Evolutionary conservation across 2,888 invertebrate species (phyloP), one percentile per base, ranked within the genome.

Genomic region (Lacanobia wlatinum): DNA sequence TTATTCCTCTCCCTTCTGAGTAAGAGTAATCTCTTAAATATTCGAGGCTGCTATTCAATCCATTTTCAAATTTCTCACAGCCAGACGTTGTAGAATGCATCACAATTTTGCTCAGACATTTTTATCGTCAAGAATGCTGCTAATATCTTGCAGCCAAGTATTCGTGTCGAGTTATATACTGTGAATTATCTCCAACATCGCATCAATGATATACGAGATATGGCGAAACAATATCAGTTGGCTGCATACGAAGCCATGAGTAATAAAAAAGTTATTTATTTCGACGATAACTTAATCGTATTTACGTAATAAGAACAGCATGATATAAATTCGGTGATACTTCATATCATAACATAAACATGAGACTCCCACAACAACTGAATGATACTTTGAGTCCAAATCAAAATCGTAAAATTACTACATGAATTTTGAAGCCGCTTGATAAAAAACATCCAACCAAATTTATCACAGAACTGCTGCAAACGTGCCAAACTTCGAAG

Each of bases 171-270:
- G 59, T 78, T 56, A 71, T 74, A 66, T 70, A 80, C 69, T 61
- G 71, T 71, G 78, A 85, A 73, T 70, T 78, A 83, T 83, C 74
- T 80, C 56, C 66, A 55, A 50, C 69, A 68, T 67, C 48, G 63
- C 73, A 73, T 70, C 70, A 69, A 70, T 85, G 83, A 83, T 66
- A 69, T 61, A 73, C 69, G 72, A 67, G 60, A 66, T 75, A 66
- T 62, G 55, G 68, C 59, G 62, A 80, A 83, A 79, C 63, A 83
- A 83, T 70, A 80, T 80, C 62, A 63, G 64, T 66, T 73, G 63
- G 34, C 38, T 78, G 65, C 68, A 64, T 60, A 79, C 40, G 64
- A 73, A 59, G 28, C 40, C 52, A 61, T 64, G 63, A 62, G 28
- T 46, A 70, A 67, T 70, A 62, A 84, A 74, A 62, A 50, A 18